phyloP scores from a whole-genome alignment of 2,113 vertebrate genomes.

The Lampris megalopsis region DNA sequence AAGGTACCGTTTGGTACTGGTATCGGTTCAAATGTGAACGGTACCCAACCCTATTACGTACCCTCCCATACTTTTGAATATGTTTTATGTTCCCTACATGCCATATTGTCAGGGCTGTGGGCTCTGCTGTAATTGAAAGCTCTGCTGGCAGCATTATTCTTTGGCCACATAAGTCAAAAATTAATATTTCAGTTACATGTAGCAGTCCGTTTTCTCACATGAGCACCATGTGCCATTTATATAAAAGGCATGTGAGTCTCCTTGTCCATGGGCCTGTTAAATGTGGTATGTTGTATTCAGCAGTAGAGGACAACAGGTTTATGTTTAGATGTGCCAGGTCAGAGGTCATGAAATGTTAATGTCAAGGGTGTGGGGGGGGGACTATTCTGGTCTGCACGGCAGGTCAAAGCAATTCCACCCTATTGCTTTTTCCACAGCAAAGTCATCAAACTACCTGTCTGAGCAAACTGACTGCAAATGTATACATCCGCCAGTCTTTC shows the following conservation, averaged over 20 bases:
- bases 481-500: neutral
- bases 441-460: neutral
- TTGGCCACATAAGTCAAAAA: neutral
- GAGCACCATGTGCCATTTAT: neutral
- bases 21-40: no score
- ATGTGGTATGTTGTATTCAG: neutral
- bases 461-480: neutral
- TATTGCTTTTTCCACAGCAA: neutral
- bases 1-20: no score
- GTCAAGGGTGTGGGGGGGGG: neutral
- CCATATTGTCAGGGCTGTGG: no score
- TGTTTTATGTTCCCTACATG: no score
- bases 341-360: conserved; percentile 43
- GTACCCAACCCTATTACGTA: no score
- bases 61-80: no score
- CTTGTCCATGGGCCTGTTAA: neutral
- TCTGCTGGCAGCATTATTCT: neutral
- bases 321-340: conserved; percentile 59
- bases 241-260: neutral
- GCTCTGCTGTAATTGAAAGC: no score
- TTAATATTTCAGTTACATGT: neutral
- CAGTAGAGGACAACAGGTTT: neutral
- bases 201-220: neutral
- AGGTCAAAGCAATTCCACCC: conserved; percentile 4
- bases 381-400: conserved; percentile 58